Evolutionary conservation across 2,888 invertebrate species (phyloP).

Genomic region (Sipha maydis): DNA sequence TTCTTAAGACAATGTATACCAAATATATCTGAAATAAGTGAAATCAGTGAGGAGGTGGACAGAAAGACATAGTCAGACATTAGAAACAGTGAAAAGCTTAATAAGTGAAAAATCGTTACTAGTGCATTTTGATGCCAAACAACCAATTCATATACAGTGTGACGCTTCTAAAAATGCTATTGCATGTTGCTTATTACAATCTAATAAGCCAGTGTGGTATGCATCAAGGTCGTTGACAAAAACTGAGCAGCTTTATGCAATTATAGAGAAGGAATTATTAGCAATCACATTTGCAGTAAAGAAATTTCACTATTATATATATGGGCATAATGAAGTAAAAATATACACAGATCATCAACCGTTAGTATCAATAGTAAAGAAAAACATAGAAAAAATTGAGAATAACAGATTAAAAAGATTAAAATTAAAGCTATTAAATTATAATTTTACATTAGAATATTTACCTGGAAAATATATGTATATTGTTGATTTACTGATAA

Average conservation of each 20-base stretch:
- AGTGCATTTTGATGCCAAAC: conserved; percentile 60
- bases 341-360: conserved; percentile 47
- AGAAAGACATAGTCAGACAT: conserved; percentile 39
- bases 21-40: conserved; percentile 62
- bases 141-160: conserved; percentile 43
- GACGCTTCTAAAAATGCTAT: conserved; percentile 50
- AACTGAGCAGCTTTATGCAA: conserved; percentile 32
- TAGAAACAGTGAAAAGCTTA: conserved; percentile 61
- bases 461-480: conserved; percentile 43
- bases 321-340: conserved; percentile 40
- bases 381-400: conserved; percentile 8
- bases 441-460: conserved; percentile 46
- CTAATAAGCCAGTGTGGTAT: conserved; percentile 38
- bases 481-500: conserved; percentile 24
- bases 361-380: conserved; percentile 30
- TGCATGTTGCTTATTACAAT: conserved; percentile 25
- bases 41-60: conserved; percentile 58
- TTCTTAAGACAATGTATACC: conserved; percentile 63
- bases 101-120: conserved; percentile 62
- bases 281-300: conserved; percentile 8
- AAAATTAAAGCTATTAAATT: conserved; percentile 30
- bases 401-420: conserved; percentile 29
- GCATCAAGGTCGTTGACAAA: conserved; percentile 30
- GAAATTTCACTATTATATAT: conserved; percentile 47
- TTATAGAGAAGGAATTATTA: conserved; percentile 49